Evolutionary conservation across 1,140 invertebrate species (phyloP).

Genomic region (Drosophila malerkotliana): DNA sequence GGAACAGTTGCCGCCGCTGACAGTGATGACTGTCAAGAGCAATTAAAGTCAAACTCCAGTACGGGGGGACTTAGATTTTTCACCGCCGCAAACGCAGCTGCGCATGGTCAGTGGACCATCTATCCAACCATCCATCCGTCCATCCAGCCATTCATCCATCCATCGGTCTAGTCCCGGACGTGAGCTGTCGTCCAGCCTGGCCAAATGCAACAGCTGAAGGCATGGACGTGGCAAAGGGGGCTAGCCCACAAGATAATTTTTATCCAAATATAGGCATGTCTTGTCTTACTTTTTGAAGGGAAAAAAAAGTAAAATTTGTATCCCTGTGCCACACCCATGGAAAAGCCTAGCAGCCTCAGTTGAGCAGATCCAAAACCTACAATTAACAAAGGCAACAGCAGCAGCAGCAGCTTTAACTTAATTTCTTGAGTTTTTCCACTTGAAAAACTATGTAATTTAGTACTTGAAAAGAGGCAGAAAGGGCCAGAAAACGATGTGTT

Average conservation of each 20-base stretch:
- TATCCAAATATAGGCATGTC: not conserved
- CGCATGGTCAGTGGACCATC: conserved; percentile 65
- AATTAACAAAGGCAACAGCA: conserved; percentile 62
- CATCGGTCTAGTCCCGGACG: conserved; percentile 55
- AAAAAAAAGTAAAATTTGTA: not conserved
- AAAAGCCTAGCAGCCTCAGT: conserved; percentile 25
- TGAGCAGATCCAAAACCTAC: conserved; percentile 56
- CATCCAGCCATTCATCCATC: conserved; percentile 15
- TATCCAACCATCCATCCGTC: conserved; percentile 35
- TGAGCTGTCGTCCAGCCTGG: conserved; percentile 70
- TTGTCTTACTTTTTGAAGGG: not conserved
- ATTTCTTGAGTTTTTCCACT: conserved; percentile 81
- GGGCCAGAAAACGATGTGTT: conserved; percentile 48
- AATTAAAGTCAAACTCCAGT: conserved; percentile 83
- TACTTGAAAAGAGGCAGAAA: conserved; percentile 66
- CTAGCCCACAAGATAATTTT: not conserved
- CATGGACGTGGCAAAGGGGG: conserved; percentile 1
- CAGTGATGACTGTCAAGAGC: conserved; percentile 84
- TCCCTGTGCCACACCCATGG: not conserved
- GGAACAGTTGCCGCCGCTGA: conserved; percentile 53
- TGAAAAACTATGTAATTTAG: conserved; percentile 82
- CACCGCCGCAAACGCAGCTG: conserved; percentile 70
- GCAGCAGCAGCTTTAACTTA: conserved; percentile 70
- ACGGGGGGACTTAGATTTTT: conserved; percentile 74
- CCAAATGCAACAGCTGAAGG: conserved; percentile 42